Evolutionary conservation across 2,797 vertebrate genomes (phyloP).

Genomic region (Pseudochirops corinnae): DNA sequence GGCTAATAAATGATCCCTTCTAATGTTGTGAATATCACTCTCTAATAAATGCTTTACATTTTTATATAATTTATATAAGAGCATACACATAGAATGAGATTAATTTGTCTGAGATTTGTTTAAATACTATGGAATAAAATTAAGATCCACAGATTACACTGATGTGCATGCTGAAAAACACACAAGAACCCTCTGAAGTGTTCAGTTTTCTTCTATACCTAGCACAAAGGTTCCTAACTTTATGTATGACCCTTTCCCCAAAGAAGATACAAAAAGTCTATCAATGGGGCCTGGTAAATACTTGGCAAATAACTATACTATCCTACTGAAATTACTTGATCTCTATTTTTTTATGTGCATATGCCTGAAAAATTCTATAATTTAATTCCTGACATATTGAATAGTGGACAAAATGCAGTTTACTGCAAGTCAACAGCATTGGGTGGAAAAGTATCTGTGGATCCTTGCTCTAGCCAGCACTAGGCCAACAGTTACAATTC

Average conservation of each 20-base stretch:
- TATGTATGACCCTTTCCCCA: neutral
- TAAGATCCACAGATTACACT: neutral
- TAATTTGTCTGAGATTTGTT: neutral
- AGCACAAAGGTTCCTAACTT: neutral
- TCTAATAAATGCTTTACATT: neutral
- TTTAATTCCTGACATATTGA: neutral
- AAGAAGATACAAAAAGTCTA: neutral
- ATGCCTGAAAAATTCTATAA: neutral
- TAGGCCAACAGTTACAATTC: neutral
- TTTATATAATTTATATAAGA: neutral
- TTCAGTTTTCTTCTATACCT: neutral
- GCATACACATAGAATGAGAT: neutral
- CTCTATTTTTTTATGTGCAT: neutral
- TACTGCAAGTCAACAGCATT: neutral
- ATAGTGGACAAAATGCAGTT: neutral
- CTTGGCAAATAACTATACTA: neutral
- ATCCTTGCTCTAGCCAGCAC: neutral
- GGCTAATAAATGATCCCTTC: neutral
- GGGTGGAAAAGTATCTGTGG: neutral
- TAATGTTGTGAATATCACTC: neutral
- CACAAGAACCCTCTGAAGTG: neutral
- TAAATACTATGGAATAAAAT: neutral
- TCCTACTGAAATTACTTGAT: neutral
- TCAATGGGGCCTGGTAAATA: neutral
- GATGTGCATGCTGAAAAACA: neutral